Conservation (phyloP, 2,888 invertebrate genomes). For the Drosophila paracracens region DNA sequence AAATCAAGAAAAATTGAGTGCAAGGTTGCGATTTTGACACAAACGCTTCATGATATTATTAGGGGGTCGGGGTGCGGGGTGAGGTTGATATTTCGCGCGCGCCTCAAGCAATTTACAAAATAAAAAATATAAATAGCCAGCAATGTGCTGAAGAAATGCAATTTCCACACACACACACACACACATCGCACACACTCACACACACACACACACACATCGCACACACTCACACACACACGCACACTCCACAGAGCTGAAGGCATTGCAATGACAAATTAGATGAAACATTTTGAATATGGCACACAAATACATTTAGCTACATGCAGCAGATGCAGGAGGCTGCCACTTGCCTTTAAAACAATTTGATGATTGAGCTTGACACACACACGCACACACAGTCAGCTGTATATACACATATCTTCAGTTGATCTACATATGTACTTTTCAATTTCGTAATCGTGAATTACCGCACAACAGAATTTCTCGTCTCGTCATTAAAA, state of each 20-base stretch:
- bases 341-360: slow-evolving; percentile 47
- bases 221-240: background rate
- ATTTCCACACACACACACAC: slow-evolving; percentile 36
- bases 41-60: slow-evolving; percentile 27
- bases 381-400: slow-evolving; percentile 35
- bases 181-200: background rate
- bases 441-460: slow-evolving; percentile 69
- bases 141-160: slow-evolving; percentile 61
- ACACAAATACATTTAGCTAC: slow-evolving; percentile 1
- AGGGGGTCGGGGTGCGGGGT: background rate
- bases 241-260: background rate
- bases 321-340: slow-evolving; percentile 13
- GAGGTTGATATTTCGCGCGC: slow-evolving; percentile 7
- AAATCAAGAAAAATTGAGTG: slow-evolving; percentile 59
- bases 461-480: slow-evolving; percentile 74
- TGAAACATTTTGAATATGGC: slow-evolving; percentile 27
- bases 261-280: slow-evolving; percentile 22
- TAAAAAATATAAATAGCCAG: slow-evolving; percentile 68
- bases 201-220: background rate
- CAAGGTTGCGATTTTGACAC: slow-evolving; percentile 78
- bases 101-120: slow-evolving; percentile 62
- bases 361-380: slow-evolving; percentile 71
- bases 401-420: background rate
- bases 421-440: slow-evolving; percentile 54
- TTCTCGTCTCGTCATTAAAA: slow-evolving; percentile 66